Percentiles rank a stretch among this genome's conserved stretches.
Evolutionary conservation across 2,888 invertebrate species (phyloP).

Genomic region (Pandemis corylana): DNA sequence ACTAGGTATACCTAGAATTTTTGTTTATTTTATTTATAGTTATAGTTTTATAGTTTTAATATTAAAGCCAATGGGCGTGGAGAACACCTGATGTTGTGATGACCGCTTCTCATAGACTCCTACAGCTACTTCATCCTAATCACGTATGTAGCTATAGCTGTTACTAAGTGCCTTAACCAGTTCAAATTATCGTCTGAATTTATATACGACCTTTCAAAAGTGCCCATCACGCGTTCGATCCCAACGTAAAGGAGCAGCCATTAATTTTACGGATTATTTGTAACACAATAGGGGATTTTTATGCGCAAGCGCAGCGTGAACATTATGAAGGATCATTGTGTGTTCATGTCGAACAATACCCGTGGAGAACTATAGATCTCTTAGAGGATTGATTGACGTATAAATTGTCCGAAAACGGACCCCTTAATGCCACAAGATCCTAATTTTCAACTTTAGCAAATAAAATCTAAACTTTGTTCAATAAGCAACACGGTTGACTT

Average conservation of each 20-base stretch:
- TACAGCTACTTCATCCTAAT: too few species aligned
- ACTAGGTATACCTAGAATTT: too few species aligned
- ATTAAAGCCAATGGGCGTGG: too few species aligned
- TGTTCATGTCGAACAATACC: slow-evolving; percentile 58
- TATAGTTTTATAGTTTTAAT: too few species aligned
- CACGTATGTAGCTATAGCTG: not conserved
- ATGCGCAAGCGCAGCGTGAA: slow-evolving; percentile 50
- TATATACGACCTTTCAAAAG: not conserved
- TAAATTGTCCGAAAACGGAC: slow-evolving; percentile 37
- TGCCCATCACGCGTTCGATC: slow-evolving; percentile 28
- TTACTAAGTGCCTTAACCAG: not conserved
- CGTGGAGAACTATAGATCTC: slow-evolving; percentile 53
- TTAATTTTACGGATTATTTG: slow-evolving; percentile 73
- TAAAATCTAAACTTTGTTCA: slow-evolving; percentile 17
- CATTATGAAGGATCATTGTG: slow-evolving; percentile 53
- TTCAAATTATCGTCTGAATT: not conserved
- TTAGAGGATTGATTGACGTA: slow-evolving; percentile 35
- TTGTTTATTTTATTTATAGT: too few species aligned
- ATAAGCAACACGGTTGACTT: not conserved
- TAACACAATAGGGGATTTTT: slow-evolving; percentile 58
- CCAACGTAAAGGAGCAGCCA: slow-evolving; percentile 60
- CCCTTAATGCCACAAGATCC: not conserved
- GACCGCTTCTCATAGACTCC: too few species aligned
- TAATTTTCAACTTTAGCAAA: not conserved
- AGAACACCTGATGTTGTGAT: too few species aligned